Evolutionary conservation across 2,888 invertebrate species (phyloP).

Genomic region (Synanthedon vespiformis): DNA sequence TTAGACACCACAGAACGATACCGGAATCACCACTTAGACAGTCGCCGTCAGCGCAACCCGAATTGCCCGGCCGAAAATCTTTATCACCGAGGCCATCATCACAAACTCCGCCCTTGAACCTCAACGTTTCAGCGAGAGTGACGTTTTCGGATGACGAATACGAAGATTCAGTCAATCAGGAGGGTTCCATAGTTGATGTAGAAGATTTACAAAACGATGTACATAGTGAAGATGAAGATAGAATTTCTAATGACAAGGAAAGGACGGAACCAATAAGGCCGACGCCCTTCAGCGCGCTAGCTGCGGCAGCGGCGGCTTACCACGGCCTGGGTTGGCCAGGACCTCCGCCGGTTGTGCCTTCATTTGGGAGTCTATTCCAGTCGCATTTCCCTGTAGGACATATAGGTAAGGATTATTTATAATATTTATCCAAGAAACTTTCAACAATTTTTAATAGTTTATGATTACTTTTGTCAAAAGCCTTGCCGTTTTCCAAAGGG

Average conservation of each 20-base stretch:
- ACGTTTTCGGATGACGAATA: slow-evolving; percentile 74
- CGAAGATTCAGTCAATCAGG: slow-evolving; percentile 77
- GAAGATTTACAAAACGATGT: slow-evolving; percentile 78
- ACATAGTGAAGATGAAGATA: slow-evolving; percentile 59
- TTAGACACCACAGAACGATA: slow-evolving; percentile 64
- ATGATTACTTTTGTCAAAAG: too few relatives aligned
- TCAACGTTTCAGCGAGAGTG: slow-evolving; percentile 58
- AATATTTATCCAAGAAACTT: too few relatives aligned
- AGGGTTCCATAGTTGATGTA: slow-evolving; percentile 81
- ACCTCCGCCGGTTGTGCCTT: slow-evolving; percentile 68
- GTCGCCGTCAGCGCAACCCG: slow-evolving; percentile 57
- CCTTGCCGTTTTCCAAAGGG: too few relatives aligned
- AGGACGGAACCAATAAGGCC: slow-evolving; percentile 76
- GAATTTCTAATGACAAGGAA: slow-evolving; percentile 39
- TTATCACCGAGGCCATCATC: slow-evolving; percentile 49
- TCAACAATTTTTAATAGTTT: too few relatives aligned
- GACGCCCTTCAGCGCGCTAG: slow-evolving; percentile 80
- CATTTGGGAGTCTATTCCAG: slow-evolving; percentile 76
- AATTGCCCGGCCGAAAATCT: slow-evolving; percentile 54
- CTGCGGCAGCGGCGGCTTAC: slow-evolving; percentile 78
- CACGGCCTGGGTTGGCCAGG: slow-evolving; percentile 73
- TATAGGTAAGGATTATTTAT: slow-evolving; percentile 36
- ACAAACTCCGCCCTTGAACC: slow-evolving; percentile 57
- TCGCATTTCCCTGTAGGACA: slow-evolving; percentile 71
- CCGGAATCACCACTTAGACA: slow-evolving; percentile 61